phyloP scores from a whole-genome alignment of 2,113 vertebrate species.

The Deroptyus accipitrinus region DNA sequence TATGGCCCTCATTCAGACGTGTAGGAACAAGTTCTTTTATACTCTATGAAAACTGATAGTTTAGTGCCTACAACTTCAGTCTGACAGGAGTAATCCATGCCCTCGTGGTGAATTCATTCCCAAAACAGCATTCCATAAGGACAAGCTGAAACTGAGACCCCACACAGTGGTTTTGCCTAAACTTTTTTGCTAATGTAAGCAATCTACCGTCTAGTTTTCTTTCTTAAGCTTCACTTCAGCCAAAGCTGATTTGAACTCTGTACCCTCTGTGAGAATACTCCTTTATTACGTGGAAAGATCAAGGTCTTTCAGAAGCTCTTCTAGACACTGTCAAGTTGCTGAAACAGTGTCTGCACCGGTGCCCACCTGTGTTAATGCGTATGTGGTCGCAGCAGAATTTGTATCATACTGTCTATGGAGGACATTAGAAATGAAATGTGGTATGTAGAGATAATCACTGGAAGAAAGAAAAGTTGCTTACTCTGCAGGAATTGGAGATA shows the following conservation, averaged over 20 bases:
- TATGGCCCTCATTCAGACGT: neutral
- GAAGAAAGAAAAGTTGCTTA: neutral
- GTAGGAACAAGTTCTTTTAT: neutral
- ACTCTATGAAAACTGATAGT: conserved; percentile 30
- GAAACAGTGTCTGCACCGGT: neutral
- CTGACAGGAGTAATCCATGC: conserved; percentile 5
- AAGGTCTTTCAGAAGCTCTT: neutral
- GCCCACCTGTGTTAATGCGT: neutral
- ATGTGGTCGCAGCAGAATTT: neutral
- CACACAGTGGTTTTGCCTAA: neutral
- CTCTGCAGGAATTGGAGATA: neutral
- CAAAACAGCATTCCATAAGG: neutral
- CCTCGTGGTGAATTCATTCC: neutral
- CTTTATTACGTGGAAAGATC: neutral
- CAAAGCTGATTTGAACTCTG: neutral
- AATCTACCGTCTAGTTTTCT: neutral
- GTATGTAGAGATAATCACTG: neutral
- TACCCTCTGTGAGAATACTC: neutral
- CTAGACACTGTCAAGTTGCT: neutral
- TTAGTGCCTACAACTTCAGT: neutral
- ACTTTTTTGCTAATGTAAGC: neutral
- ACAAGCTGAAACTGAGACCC: neutral
- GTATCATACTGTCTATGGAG: neutral
- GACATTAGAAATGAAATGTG: neutral
- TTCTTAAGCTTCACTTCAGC: neutral